These are phyloP conservation scores for Drosophila sp. DNA, from an alignment of 1,140 invertebrate genomes.

Conservation along the genomic window DNA sequence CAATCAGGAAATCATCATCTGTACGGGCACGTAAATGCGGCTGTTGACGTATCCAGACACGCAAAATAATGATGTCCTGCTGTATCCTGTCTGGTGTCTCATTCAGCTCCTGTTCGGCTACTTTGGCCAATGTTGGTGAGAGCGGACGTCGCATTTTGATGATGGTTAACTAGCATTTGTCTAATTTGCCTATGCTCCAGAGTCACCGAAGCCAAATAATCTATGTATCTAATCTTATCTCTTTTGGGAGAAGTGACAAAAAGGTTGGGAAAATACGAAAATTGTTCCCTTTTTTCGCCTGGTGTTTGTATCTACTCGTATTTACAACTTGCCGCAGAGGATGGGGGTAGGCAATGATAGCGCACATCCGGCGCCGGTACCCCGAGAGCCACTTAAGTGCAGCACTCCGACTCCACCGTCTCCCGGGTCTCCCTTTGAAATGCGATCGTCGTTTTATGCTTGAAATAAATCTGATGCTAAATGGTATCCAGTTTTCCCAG, in stretches of 20 bases:
- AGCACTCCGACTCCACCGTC: constrained; percentile 10
- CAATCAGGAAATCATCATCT: constrained; percentile 86
- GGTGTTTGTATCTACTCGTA: constrained; percentile 34
- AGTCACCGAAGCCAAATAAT: constrained; percentile 23
- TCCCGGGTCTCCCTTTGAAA: constrained; percentile 46
- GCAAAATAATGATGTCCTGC: constrained; percentile 85
- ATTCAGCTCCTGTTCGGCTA: constrained; percentile 85
- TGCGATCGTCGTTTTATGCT: constrained; percentile 73
- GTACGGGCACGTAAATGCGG: constrained; percentile 84
- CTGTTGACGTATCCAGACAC: constrained; percentile 87
- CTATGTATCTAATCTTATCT: constrained; percentile 44
- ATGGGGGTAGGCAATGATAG: constrained; percentile 28
- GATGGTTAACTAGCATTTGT: constrained; percentile 25
- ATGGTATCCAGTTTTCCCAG: constrained; percentile 53
- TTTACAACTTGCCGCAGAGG: constrained; percentile 39
- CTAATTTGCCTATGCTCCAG: constrained; percentile 63
- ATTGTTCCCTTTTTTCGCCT: neutral
- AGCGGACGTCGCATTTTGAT: constrained; percentile 81
- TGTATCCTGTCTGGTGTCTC: constrained; percentile 85
- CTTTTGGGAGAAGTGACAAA: neutral
- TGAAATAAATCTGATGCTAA: constrained; percentile 77
- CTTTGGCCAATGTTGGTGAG: constrained; percentile 78
- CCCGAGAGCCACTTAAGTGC: constrained; percentile 69
- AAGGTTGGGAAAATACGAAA: constrained; percentile 52
- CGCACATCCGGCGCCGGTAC: constrained; percentile 70